Evolutionary conservation across 2,888 invertebrate genomes (phyloP), one percentile per base, ranked within the genome.

Genomic region (Papilio protenor): DNA sequence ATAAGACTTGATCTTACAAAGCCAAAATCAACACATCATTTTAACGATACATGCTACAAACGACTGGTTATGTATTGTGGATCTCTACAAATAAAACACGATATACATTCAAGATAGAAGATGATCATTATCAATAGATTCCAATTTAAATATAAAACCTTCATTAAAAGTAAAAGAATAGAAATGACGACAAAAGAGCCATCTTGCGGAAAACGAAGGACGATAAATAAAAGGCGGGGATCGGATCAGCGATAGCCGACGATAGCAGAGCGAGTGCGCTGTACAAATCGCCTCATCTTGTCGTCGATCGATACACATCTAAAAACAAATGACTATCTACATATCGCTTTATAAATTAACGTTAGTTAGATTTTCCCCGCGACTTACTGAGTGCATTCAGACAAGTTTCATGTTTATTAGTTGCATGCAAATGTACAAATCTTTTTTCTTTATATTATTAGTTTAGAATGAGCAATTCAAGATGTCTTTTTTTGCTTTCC

Each of bases 241-340:
- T 45, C 21, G 72, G 59, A 71, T 61, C 49, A 59, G 59, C 57
- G 64, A 72, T 64, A 27, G 33, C 12, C 55, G n/a, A 47, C 33
- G 72, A 71, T 47, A 59, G 33, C 21, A 33, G 21, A 59, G 27
- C 18, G 52, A 11, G 21, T 16, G 18, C n/a, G 33, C 27, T 21
- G 33, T 76, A 76, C 76, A 76, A 72, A 76, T 76, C 49, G 72
- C 27, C 21, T 76, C 76, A 72, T 72, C 76, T 72, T 27, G n/a
- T 10, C 23, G 0, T 12, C 70, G 27, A 72, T 76, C 76, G 49
- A 76, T 76, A 27, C 33, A 3, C 49, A 18, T n/a, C 40, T 59
- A 45, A 0, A 52, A 18, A 40, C 72, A 52, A 33, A 55, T 55
- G 21, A 40, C 55, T 12, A 27, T 27, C 55, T 23, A n/a, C n/a